Conservation (phyloP, 1,140 invertebrate genomes). For the Phthorimaea operculella region DNA sequence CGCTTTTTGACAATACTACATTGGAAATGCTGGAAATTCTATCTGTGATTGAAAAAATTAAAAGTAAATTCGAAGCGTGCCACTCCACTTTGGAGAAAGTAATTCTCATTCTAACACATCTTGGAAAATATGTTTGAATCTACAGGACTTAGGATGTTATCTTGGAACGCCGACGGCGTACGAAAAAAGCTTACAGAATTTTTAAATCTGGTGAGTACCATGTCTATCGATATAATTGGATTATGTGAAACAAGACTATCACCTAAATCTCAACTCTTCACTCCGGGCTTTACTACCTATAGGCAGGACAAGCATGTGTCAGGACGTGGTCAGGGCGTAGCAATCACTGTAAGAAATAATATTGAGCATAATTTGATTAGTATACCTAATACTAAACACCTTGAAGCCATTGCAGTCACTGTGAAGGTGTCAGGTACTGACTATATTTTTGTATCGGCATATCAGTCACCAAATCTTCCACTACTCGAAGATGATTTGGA, state of each 20-base stretch:
- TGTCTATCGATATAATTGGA: neutral
- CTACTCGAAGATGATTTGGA: constrained; percentile 2
- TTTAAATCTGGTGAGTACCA: neutral
- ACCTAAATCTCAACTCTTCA: neutral
- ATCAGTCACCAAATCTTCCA: constrained; percentile 6
- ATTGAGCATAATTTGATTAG: neutral
- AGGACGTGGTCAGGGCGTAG: constrained; percentile 6
- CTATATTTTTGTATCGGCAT: neutral
- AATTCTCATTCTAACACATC: neutral
- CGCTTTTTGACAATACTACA: neutral
- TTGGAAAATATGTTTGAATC: constrained; percentile 1
- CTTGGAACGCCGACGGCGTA: constrained; percentile 7
- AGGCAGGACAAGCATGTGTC: constrained; percentile 2
- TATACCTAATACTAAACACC: neutral
- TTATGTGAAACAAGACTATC: constrained; percentile 4
- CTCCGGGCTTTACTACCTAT: neutral
- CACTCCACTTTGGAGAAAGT: neutral
- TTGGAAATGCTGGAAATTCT: constrained; percentile 1
- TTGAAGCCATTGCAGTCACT: neutral
- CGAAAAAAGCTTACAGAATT: neutral
- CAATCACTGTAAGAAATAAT: neutral
- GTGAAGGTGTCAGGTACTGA: neutral
- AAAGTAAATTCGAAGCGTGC: neutral
- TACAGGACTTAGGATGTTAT: neutral
- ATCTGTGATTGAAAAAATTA: neutral